Conservation (phyloP, 2,113 vertebrate genomes). For the Acanthisitta chloris region DNA sequence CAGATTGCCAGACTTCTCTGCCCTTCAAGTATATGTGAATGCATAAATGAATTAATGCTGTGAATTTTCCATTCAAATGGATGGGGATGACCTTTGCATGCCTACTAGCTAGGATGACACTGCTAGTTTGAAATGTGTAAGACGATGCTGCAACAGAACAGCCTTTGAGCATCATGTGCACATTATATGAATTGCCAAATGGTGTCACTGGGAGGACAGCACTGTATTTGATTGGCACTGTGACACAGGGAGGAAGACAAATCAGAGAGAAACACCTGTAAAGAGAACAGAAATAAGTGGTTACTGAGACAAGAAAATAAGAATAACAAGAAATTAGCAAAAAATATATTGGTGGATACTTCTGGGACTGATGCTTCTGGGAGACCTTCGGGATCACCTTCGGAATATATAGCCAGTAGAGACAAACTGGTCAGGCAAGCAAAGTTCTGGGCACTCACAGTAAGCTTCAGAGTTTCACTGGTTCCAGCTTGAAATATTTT, state of each 20-base stretch:
- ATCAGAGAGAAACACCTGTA: neutral
- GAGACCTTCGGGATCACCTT: neutral
- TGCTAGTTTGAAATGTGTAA: neutral
- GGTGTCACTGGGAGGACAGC: neutral
- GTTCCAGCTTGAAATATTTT: neutral
- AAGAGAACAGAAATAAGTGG: neutral
- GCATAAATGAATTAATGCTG: neutral
- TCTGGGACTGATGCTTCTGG: neutral
- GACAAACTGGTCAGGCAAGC: neutral
- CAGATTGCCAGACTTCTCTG: neutral
- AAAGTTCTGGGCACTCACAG: neutral
- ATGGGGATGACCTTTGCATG: neutral
- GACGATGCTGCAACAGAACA: neutral
- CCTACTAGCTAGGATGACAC: neutral
- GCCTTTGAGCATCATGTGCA: neutral
- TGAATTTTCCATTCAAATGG: neutral
- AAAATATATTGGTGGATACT: accelerated
- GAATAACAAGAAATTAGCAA: neutral
- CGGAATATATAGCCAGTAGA: neutral
- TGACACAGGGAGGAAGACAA: neutral
- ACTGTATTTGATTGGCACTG: neutral
- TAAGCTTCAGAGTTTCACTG: neutral
- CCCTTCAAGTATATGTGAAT: neutral
- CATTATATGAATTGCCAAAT: accelerated
- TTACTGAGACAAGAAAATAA: neutral